Base-by-base conservation (phyloP, 2,113 vertebrate genomes). In the Corythoichthys haematopterus region DNA sequence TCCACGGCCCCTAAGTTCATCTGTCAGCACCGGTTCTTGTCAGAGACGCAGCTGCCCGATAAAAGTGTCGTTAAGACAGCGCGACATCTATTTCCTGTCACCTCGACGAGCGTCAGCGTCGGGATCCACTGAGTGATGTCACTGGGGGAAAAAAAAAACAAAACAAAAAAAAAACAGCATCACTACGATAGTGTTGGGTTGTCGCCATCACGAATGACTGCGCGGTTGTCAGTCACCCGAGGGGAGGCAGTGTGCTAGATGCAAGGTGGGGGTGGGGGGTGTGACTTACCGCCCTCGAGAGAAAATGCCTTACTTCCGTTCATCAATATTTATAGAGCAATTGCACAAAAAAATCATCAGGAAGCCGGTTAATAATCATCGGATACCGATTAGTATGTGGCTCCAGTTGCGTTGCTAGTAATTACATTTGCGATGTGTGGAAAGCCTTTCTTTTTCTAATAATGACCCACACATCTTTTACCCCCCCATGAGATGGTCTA, bases 261-360 rank as follows among this genome's bases (percentile, higher is more conserved):
- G 52, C 20, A 55, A 28, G 9, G 40, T 7, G 0, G 28, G 33
- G 55, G 4, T 5, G 35, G 81, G 66, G 72, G n/a, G n/a, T 5
- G 14, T 77, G 85, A 75, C 87, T 85, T 85, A 84, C 79, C 67
- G 15, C 81, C 80, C 86, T 86, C 84, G 14, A 77, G 87, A 87
- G 86, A 88, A 85, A 88, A 87, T 35, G 75, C 68, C 81, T 85
- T 80, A 88, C 85, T 90, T 88, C 78, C 80, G 84, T 88, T 86
- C 87, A 88, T 85, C 87, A 84, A 89, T 89, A 90, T 87, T 86
- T 57, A 15, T 57, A 36, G 84, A 85, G 72, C 79, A 80, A 85
- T 48, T 45, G 78, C 78, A 59, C 55, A 76, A 83, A n/a, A 88
- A 86, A 85, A 51, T 76, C 71, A 81, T 70, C 75, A 75, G 75